Percentiles rank a stretch among this genome's conserved stretches.
These are phyloP conservation scores for Ormia ochracea DNA, from an alignment of 2,888 invertebrate genomes.

Conservation along the genomic window DNA sequence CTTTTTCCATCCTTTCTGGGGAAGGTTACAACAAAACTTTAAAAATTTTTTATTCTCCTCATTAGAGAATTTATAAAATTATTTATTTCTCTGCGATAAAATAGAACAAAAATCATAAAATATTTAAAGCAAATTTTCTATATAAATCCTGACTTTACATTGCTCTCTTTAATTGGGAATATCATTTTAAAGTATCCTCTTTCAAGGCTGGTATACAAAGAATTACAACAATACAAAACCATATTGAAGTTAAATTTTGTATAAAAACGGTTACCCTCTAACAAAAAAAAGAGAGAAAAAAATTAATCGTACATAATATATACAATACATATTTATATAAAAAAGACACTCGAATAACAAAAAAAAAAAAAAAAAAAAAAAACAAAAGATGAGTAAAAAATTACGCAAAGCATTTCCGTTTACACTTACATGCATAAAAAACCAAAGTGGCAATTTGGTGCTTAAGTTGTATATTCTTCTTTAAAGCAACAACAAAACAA, in stretches of 20 bases:
- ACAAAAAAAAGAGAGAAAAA: conserved; percentile 13
- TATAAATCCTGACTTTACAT: no score
- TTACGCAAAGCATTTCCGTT: conserved; percentile 57
- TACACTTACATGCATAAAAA: conserved; percentile 50
- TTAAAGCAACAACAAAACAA: conserved; percentile 33
- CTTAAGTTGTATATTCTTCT: conserved; percentile 57
- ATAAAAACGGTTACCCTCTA: conserved; percentile 52
- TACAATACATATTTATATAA: conserved; percentile 22
- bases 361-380: conserved; percentile 8
- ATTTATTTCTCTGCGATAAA: no score
- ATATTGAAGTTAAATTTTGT: conserved; percentile 56
- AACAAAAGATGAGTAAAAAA: conserved; percentile 19
- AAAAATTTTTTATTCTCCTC: no score
- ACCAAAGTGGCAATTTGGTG: conserved; percentile 61
- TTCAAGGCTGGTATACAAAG: background rate
- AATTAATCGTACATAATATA: conserved; percentile 7
- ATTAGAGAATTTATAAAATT: no score
- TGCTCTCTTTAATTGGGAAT: no score
- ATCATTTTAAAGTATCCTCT: no score
- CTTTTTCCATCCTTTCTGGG: no score
- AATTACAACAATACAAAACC: background rate
- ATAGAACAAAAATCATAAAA: no score
- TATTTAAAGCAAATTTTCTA: no score
- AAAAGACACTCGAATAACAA: conserved; percentile 29
- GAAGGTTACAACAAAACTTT: no score